A percentile compares a stretch with the other conserved stretches of the same genome.
Conservation (phyloP, 1,140 invertebrate genomes). For the Chelonus insularis region DNA sequence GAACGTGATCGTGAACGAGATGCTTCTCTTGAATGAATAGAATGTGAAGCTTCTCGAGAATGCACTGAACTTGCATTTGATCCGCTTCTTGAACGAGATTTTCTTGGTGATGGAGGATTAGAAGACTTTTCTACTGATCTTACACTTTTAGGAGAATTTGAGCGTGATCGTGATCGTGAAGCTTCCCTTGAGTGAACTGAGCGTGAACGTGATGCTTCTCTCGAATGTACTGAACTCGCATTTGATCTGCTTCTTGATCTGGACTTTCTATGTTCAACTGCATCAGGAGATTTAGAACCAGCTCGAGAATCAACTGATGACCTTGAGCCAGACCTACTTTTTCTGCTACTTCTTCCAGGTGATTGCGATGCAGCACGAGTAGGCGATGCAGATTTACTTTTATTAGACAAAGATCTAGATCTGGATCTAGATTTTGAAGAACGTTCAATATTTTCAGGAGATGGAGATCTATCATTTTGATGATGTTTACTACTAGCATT, state of each 20-base stretch:
- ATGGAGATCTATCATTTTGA: slow-evolving; percentile 22
- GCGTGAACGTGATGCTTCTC: slow-evolving; percentile 37
- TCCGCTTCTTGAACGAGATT: slow-evolving; percentile 31
- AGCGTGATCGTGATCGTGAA: slow-evolving; percentile 23
- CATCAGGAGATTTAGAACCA: slow-evolving; percentile 12
- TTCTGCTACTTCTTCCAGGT: neutral
- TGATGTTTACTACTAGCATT: neutral
- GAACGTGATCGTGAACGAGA: slow-evolving; percentile 26
- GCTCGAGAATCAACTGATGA: slow-evolving; percentile 9
- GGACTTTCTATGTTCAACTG: slow-evolving; percentile 5
- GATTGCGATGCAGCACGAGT: slow-evolving; percentile 11
- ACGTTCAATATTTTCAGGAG: slow-evolving; percentile 3
- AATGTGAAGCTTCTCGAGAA: slow-evolving; percentile 32
- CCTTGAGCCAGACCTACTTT: slow-evolving; percentile 14
- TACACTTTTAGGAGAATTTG: slow-evolving; percentile 29
- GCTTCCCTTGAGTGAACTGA: too few species aligned
- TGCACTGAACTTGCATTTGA: neutral
- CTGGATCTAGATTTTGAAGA: slow-evolving; percentile 30
- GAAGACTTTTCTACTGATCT: slow-evolving; percentile 11
- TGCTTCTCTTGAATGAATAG: too few species aligned
- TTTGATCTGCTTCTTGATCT: slow-evolving; percentile 25
- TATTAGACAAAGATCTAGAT: slow-evolving; percentile 35
- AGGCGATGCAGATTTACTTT: slow-evolving; percentile 26
- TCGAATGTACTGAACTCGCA: slow-evolving; percentile 4
- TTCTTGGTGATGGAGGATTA: neutral